Conservation (phyloP, 2,797 vertebrate genomes). For the Labeo calbasu region DNA sequence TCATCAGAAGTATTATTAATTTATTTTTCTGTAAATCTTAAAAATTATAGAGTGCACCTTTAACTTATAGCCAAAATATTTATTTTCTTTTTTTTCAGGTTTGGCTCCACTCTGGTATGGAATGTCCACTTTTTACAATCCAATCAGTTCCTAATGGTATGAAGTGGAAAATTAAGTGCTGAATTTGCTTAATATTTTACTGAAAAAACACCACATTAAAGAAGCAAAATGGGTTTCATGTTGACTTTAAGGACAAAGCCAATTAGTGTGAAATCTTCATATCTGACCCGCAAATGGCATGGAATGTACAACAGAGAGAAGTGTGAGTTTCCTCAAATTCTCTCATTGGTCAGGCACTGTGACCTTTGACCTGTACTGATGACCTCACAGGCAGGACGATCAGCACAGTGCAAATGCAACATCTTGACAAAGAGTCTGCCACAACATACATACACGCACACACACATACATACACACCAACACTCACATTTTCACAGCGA, state of each 20-base stretch:
- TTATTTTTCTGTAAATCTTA: background rate
- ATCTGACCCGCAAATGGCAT: slow-evolving; percentile 47
- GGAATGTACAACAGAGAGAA: slow-evolving; percentile 44
- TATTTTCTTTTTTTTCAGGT: background rate
- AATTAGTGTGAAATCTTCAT: slow-evolving; percentile 28
- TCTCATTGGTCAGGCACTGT: slow-evolving; percentile 41
- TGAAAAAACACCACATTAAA: background rate
- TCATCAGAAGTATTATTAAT: too few species aligned
- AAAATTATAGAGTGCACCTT: background rate
- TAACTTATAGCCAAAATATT: background rate
- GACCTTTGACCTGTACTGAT: slow-evolving; percentile 47
- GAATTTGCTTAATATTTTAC: background rate
- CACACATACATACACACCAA: slow-evolving; percentile 20
- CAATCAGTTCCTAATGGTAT: background rate
- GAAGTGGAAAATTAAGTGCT: background rate
- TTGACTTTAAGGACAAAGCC: slow-evolving; percentile 43
- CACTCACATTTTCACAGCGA: slow-evolving; percentile 42
- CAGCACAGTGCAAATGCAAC: slow-evolving; percentile 35
- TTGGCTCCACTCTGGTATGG: slow-evolving; percentile 1
- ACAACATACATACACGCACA: slow-evolving; percentile 25
- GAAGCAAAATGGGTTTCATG: slow-evolving; percentile 27
- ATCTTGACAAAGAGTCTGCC: slow-evolving; percentile 39
- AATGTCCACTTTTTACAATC: background rate
- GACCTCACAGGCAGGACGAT: slow-evolving; percentile 41
- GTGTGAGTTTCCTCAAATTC: slow-evolving; percentile 41